Conservation (phyloP, 1,140 invertebrate genomes). For the Leptinotarsa texana region DNA sequence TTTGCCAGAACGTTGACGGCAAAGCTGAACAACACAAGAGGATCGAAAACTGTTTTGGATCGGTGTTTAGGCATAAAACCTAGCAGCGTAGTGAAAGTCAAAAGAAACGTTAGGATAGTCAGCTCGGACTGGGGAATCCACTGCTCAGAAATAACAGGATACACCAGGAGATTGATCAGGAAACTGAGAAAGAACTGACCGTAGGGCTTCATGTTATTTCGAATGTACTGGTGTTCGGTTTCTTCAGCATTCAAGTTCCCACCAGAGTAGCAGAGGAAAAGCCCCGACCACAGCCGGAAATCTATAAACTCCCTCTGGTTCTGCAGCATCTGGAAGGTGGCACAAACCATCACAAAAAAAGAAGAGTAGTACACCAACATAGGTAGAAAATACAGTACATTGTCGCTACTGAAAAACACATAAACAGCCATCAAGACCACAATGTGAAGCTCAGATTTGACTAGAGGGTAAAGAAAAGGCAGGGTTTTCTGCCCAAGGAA, state of each 20-base stretch:
- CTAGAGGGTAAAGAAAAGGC: constrained; percentile 57
- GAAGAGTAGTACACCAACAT: constrained; percentile 73
- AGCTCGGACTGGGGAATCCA: constrained; percentile 84
- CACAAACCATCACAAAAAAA: constrained; percentile 72
- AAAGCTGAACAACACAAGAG: constrained; percentile 75
- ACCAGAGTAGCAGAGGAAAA: constrained; percentile 73
- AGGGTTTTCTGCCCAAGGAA: constrained; percentile 64
- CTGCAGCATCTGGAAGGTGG: constrained; percentile 79
- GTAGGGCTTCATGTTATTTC: constrained; percentile 80
- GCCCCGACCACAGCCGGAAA: constrained; percentile 77
- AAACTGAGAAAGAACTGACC: constrained; percentile 76
- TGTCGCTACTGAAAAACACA: constrained; percentile 67
- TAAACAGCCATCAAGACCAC: constrained; percentile 71
- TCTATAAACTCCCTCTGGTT: constrained; percentile 73
- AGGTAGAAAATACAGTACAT: constrained; percentile 68
- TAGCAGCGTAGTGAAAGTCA: constrained; percentile 75
- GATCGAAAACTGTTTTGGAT: constrained; percentile 65
- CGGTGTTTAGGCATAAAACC: constrained; percentile 67
- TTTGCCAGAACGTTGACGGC: constrained; percentile 79
- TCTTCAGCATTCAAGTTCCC: constrained; percentile 72
- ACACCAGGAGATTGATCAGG: constrained; percentile 73
- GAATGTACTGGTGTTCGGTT: constrained; percentile 79
- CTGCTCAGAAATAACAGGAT: constrained; percentile 74
- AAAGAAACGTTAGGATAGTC: constrained; percentile 70
- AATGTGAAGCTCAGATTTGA: constrained; percentile 66